phyloP scores from a whole-genome alignment of 2,888 invertebrate species.

The Nycteola revayana region DNA sequence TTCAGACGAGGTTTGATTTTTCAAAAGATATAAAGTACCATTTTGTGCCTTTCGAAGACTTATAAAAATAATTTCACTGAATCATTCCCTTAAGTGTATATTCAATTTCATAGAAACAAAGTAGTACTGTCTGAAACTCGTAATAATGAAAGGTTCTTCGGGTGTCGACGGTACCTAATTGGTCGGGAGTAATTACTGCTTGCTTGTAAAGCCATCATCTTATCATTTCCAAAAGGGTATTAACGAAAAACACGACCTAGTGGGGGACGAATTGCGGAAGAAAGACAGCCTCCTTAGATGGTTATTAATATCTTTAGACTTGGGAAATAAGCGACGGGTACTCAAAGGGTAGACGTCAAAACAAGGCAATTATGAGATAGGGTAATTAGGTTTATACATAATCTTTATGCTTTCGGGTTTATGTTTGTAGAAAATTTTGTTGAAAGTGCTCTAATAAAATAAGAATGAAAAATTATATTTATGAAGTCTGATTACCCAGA shows the following conservation, averaged over 20 bases:
- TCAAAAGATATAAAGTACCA: too few relatives aligned
- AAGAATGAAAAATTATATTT: too few relatives aligned
- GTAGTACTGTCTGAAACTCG: slow-evolving; percentile 40
- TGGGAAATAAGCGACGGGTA: slow-evolving; percentile 67
- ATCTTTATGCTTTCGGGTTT: slow-evolving; percentile 59
- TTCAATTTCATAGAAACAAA: slow-evolving; percentile 16
- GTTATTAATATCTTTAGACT: slow-evolving; percentile 78
- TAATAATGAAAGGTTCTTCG: slow-evolving; percentile 51
- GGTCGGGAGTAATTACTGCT: slow-evolving; percentile 75
- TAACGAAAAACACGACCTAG: slow-evolving; percentile 71
- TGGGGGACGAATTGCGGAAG: slow-evolving; percentile 48
- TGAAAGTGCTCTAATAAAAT: slow-evolving; percentile 7
- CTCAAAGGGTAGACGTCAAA: slow-evolving; percentile 79
- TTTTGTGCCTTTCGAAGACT: slow-evolving; percentile 11
- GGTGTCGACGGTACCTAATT: slow-evolving; percentile 62
- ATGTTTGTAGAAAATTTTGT: slow-evolving; percentile 30
- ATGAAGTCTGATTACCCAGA: too few relatives aligned
- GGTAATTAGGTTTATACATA: slow-evolving; percentile 75
- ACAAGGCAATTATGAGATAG: slow-evolving; percentile 77
- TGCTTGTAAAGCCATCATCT: slow-evolving; percentile 79
- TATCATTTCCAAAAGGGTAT: slow-evolving; percentile 76
- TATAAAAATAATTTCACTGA: too few relatives aligned
- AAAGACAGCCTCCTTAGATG: slow-evolving; percentile 67
- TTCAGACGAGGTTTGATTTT: too few relatives aligned
- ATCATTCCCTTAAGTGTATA: too few relatives aligned